Percentiles rank a stretch among this genome's conserved stretches.
Evolutionary conservation across 2,113 vertebrate species (phyloP).

Genomic region (Erpornis zantholeuca): DNA sequence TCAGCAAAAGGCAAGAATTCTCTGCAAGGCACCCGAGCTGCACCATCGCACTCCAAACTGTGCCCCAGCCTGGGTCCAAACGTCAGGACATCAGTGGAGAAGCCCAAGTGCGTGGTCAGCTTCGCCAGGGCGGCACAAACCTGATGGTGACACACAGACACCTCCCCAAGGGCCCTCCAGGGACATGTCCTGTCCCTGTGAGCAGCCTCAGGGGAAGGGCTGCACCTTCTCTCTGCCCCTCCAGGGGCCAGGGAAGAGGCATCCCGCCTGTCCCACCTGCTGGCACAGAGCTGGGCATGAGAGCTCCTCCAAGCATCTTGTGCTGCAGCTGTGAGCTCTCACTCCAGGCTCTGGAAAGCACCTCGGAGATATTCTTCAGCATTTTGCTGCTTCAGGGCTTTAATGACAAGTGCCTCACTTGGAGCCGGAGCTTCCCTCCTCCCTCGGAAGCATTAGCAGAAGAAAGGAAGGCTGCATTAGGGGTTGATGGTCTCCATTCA

Average conservation of each 20-base stretch:
- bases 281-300: background rate
- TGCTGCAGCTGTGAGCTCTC: background rate
- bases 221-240: background rate
- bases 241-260: background rate
- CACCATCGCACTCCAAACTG: background rate
- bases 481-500: background rate
- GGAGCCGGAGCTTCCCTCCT: background rate
- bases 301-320: background rate
- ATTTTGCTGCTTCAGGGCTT: conserved; percentile 12
- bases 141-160: background rate
- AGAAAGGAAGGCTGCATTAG: background rate
- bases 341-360: background rate
- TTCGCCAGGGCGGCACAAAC: background rate
- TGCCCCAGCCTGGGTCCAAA: background rate
- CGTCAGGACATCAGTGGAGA: background rate
- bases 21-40: background rate
- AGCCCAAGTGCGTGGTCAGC: background rate
- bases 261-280: background rate
- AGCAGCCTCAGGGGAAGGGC: background rate
- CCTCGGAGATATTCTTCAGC: background rate
- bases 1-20: background rate
- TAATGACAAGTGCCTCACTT: background rate
- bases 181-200: background rate
- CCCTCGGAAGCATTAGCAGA: background rate
- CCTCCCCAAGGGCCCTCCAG: background rate